phyloP scores from a whole-genome alignment of 2,113 vertebrate genomes.

The Nansenia antarctica region DNA sequence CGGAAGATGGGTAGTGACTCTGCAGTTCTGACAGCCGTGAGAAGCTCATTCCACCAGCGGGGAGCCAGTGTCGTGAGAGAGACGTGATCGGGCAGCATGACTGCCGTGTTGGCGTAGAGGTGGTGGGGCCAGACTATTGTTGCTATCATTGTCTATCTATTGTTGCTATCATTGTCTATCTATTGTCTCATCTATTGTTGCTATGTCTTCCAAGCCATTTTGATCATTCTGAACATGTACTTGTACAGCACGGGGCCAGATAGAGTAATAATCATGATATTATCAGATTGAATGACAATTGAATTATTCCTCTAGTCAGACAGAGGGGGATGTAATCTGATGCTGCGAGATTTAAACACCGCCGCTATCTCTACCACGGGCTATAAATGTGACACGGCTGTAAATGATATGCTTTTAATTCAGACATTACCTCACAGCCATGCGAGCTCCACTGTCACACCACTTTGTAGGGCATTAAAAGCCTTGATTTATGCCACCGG shows the following conservation, averaged over 20 bases:
- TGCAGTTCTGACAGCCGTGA: too few relatives aligned
- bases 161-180: constrained; percentile 20
- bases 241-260: constrained; percentile 2
- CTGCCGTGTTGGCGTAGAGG: too few relatives aligned
- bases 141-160: constrained; percentile 21
- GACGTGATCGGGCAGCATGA: too few relatives aligned
- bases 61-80: too few relatives aligned
- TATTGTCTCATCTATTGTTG: constrained; percentile 18
- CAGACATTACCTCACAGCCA: constrained; percentile 39
- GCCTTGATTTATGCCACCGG: constrained; percentile 7
- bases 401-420: constrained; percentile 55
- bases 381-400: constrained; percentile 39
- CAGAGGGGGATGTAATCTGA: constrained; percentile 33
- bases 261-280: constrained; percentile 13
- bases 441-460: constrained; percentile 34
- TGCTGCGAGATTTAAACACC: constrained; percentile 36
- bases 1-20: too few relatives aligned
- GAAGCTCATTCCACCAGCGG: too few relatives aligned
- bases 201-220: constrained; percentile 13
- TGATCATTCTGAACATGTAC: constrained; percentile 18
- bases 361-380: constrained; percentile 38
- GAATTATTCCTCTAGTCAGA: constrained; percentile 37
- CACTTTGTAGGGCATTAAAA: constrained; percentile 1
- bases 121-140: background rate
- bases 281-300: constrained; percentile 35